Percentiles rank a stretch among this genome's conserved stretches.
Evolutionary conservation across 53 echinoderm and acorn worm species (phyloP).

Genomic region (Glandiceps talaboti): DNA sequence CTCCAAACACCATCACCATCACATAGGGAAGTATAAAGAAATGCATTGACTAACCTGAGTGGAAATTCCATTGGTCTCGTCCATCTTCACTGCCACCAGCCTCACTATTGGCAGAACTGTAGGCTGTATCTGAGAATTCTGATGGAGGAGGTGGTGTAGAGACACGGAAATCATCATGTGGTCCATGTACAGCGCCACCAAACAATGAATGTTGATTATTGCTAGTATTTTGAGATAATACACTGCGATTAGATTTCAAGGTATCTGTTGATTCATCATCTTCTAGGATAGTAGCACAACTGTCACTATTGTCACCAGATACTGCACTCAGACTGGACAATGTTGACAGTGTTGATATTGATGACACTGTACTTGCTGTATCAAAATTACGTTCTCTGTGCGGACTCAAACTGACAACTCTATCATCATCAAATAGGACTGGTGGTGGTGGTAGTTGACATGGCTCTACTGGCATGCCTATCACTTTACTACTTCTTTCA

Average conservation of each 20-base stretch:
- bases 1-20: too few relatives aligned
- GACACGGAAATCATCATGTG: not conserved
- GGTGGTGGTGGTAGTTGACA: constrained; percentile 49
- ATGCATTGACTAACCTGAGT: not conserved
- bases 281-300: not conserved
- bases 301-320: not conserved
- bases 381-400: constrained; percentile 54
- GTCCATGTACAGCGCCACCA: too few relatives aligned
- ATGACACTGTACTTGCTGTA: constrained; percentile 80
- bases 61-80: not conserved
- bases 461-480: too few relatives aligned
- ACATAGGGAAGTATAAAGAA: too few relatives aligned
- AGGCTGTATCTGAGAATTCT: not conserved
- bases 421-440: constrained; percentile 26
- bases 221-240: too few relatives aligned
- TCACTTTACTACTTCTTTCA: not conserved
- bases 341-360: constrained; percentile 84
- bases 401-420: not conserved
- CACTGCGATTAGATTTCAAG: not conserved
- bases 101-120: not conserved
- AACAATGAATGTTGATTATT: too few relatives aligned
- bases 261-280: not conserved
- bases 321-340: constrained; percentile 38
- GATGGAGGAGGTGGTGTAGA: not conserved
- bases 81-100: not conserved